Percentiles rank a stretch among this genome's conserved stretches.
Evolutionary conservation across 2,113 vertebrate genomes (phyloP).

Genomic region (Thymallus thymallus): DNA sequence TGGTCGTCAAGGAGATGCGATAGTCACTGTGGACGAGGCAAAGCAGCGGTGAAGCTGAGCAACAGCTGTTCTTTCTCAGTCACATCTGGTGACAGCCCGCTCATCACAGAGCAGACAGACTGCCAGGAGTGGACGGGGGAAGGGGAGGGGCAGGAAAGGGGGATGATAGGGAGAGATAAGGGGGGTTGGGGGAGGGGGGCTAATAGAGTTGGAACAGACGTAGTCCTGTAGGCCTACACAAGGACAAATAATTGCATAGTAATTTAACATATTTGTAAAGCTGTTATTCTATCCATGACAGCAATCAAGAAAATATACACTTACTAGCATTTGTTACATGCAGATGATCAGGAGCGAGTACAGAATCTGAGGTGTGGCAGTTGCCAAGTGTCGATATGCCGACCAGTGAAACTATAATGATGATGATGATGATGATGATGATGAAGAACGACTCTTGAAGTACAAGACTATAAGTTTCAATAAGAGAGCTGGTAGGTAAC

Average conservation of each 20-base stretch:
- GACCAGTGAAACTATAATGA: too few relatives aligned
- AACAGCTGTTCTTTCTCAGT: slow-evolving; percentile 63
- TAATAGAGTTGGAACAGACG: too few relatives aligned
- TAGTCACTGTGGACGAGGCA: slow-evolving; percentile 26
- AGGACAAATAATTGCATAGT: background rate
- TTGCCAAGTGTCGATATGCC: too few relatives aligned
- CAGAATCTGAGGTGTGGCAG: too few relatives aligned
- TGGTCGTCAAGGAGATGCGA: background rate
- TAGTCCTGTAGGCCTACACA: background rate
- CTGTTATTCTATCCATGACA: too few relatives aligned
- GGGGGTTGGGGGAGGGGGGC: slow-evolving; percentile 24
- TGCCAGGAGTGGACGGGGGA: background rate
- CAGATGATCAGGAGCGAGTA: too few relatives aligned
- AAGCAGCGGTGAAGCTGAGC: slow-evolving; percentile 52
- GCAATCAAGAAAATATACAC: too few relatives aligned
- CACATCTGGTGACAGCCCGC: slow-evolving; percentile 57
- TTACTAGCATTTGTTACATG: too few relatives aligned
- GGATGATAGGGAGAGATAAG: background rate
- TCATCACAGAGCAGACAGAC: slow-evolving; percentile 16
- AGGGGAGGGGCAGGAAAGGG: too few relatives aligned
- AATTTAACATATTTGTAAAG: too few relatives aligned
- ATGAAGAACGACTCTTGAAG: background rate
- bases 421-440: too few relatives aligned
- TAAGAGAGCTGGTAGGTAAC: background rate
- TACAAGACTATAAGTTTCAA: background rate